Percentiles rank a stretch among this genome's conserved stretches.
Evolutionary conservation across 1,140 invertebrate species (phyloP).

Genomic region (Pogonus chalceus): DNA sequence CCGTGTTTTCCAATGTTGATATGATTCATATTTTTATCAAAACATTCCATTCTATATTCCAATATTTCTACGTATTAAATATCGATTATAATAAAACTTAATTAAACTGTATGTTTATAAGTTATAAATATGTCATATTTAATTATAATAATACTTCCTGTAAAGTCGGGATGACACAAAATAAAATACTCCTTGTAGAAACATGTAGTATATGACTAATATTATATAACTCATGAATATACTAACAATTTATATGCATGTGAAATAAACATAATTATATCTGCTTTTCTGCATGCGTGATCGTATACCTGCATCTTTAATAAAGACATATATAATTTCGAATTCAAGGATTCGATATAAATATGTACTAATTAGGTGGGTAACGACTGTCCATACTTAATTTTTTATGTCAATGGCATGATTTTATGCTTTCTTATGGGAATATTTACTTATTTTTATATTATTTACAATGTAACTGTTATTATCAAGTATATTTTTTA

Average conservation of each 20-base stretch:
- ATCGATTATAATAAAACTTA: too few species aligned
- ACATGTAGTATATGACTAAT: neutral
- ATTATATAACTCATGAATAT: constrained; percentile 4
- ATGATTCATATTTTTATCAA: too few species aligned
- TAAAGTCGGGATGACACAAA: neutral
- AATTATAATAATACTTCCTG: too few species aligned
- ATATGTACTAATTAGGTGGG: neutral
- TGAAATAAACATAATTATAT: constrained; percentile 1
- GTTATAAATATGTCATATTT: too few species aligned
- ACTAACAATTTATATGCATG: neutral
- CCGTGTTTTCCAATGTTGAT: too few species aligned
- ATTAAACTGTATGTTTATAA: too few species aligned
- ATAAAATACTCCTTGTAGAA: neutral
- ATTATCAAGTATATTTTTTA: too few species aligned
- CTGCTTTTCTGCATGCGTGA: constrained; percentile 2
- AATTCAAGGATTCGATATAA: neutral
- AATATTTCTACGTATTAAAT: too few species aligned
- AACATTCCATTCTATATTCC: too few species aligned
- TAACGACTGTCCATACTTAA: neutral
- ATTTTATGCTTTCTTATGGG: too few species aligned
- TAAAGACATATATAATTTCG: neutral
- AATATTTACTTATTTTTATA: too few species aligned
- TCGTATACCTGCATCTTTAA: constrained; percentile 1
- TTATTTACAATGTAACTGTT: too few species aligned
- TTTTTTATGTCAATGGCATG: constrained; percentile 4